These are phyloP conservation scores for Cacatua alba DNA, from an alignment of 2,113 vertebrate species.

Conservation along the genomic window DNA sequence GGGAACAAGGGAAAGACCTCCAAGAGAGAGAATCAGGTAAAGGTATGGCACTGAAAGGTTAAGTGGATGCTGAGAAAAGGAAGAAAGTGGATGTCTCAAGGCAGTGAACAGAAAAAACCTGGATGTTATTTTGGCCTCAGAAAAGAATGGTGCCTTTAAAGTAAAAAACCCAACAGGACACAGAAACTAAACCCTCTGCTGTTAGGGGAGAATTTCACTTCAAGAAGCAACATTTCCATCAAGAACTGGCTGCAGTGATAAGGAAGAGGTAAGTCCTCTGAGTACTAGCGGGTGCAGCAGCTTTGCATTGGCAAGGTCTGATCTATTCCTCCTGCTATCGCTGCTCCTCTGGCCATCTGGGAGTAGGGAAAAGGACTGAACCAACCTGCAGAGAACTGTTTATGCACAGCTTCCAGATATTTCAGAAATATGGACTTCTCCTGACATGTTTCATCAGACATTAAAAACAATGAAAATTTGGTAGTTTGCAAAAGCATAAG, in stretches of 20 bases:
- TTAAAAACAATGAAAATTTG: background rate
- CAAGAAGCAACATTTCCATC: background rate
- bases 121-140: background rate
- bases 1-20: background rate
- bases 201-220: background rate
- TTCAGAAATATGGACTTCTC: background rate
- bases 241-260: background rate
- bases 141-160: background rate
- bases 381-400: background rate
- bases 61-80: background rate
- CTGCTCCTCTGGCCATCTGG: background rate
- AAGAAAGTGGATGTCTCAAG: background rate
- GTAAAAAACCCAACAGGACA: background rate
- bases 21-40: background rate
- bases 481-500: background rate
- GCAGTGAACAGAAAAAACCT: background rate
- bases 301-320: background rate
- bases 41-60: background rate
- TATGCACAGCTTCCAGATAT: background rate
- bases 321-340: background rate
- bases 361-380: background rate
- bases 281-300: background rate
- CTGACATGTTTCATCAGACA: background rate
- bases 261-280: background rate
- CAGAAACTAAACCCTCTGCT: background rate